These are phyloP conservation scores for Papilio elwesi DNA, from an alignment of 2,888 invertebrate genomes.

Conservation along the genomic window DNA sequence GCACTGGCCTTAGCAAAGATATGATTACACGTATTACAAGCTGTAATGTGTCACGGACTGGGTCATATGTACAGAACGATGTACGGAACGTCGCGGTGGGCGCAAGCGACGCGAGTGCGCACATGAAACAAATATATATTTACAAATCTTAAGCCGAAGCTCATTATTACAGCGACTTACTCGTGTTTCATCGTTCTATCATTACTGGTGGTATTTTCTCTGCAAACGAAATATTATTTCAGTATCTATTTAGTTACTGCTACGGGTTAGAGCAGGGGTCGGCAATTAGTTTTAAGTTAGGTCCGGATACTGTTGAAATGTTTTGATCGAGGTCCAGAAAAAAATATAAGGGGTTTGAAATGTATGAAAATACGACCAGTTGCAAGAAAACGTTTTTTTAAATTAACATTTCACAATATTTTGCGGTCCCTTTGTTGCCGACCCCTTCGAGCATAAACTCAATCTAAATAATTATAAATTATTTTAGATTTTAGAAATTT, in stretches of 20 bases:
- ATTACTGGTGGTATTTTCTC: conserved; percentile 65
- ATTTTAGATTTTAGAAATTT: background rate
- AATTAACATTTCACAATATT: no score
- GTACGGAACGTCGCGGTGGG: conserved; percentile 49
- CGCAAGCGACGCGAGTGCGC: conserved; percentile 50
- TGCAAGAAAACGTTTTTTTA: no score
- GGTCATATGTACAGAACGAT: conserved; percentile 62
- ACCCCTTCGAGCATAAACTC: background rate
- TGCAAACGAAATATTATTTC: conserved; percentile 69
- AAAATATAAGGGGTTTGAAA: no score
- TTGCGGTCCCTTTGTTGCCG: no score
- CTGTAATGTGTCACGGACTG: conserved; percentile 23
- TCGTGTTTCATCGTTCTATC: conserved; percentile 80
- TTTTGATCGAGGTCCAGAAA: no score
- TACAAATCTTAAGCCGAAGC: conserved; percentile 39
- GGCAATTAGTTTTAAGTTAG: no score
- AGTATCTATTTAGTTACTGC: conserved; percentile 44
- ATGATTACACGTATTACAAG: conserved; percentile 25
- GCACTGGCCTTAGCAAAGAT: conserved; percentile 22
- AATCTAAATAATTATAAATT: background rate
- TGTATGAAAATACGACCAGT: no score
- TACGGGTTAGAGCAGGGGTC: background rate
- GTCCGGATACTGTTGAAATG: no score
- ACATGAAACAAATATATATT: conserved; percentile 21
- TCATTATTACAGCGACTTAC: conserved; percentile 64